Evolutionary conservation across 1,140 invertebrate genomes (phyloP).

Genomic region (Eciton burchellii): DNA sequence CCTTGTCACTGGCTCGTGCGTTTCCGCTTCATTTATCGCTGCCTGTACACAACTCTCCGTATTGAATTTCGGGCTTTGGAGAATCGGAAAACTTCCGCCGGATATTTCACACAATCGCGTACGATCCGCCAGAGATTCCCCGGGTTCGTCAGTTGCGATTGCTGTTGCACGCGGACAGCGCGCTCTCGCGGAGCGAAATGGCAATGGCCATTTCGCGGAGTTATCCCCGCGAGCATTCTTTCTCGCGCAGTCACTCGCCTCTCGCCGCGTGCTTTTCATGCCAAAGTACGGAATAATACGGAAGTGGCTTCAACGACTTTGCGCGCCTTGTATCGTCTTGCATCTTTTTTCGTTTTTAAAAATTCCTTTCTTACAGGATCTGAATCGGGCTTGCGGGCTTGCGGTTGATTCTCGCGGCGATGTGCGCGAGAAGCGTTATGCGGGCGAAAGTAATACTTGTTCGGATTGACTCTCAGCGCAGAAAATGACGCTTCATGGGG

Average conservation of each 20-base stretch:
- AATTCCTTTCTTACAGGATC: not conserved
- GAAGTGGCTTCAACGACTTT: too few species aligned
- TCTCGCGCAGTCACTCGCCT: not conserved
- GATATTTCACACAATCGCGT: not conserved
- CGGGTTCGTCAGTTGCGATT: slow-evolving; percentile 8
- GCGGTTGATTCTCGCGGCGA: not conserved
- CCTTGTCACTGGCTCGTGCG: not conserved
- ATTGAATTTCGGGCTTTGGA: slow-evolving; percentile 25
- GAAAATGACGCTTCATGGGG: slow-evolving; percentile 34
- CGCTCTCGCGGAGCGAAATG: slow-evolving; percentile 14
- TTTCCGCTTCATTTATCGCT: slow-evolving; percentile 11
- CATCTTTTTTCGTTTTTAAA: slow-evolving; percentile 4
- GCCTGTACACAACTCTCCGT: not conserved
- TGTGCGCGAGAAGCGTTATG: slow-evolving; percentile 7
- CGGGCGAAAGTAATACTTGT: slow-evolving; percentile 1
- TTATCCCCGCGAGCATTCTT: not conserved
- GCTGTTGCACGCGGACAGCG: slow-evolving; percentile 11
- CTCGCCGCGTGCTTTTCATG: not conserved
- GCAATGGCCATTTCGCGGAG: slow-evolving; percentile 17
- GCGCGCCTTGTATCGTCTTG: not conserved
- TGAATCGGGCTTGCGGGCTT: slow-evolving; percentile 4
- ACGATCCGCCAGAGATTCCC: not conserved
- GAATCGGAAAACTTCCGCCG: slow-evolving; percentile 30
- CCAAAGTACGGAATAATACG: too few species aligned
- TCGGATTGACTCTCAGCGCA: slow-evolving; percentile 67